Percentiles rank a stretch among this genome's conserved stretches.
Evolutionary conservation across 2,113 vertebrate genomes (phyloP).

Genomic region (Otolemur garnettii): DNA sequence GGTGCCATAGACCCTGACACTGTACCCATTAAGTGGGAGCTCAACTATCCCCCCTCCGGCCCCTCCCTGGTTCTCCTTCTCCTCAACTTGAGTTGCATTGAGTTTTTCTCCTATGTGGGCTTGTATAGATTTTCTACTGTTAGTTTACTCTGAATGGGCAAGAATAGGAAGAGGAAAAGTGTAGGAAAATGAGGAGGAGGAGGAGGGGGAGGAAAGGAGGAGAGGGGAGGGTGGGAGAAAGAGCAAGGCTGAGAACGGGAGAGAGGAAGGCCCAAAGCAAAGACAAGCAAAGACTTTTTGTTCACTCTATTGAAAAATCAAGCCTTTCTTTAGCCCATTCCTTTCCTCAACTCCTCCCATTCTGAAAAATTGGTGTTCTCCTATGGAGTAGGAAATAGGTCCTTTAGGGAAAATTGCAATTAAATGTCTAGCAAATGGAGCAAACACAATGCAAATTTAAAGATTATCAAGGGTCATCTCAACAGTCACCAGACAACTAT

Average conservation of each 20-base stretch:
- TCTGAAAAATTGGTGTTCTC: not conserved
- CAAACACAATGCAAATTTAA: constrained; percentile 53
- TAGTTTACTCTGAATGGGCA: too few relatives aligned
- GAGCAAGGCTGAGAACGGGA: too few relatives aligned
- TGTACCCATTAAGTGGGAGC: too few relatives aligned
- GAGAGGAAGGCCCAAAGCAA: not conserved
- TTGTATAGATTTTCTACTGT: too few relatives aligned
- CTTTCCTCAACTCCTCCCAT: not conserved
- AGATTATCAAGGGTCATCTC: constrained; percentile 49
- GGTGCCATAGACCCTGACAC: too few relatives aligned
- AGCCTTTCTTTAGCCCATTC: not conserved
- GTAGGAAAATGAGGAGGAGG: too few relatives aligned
- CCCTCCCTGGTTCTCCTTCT: too few relatives aligned
- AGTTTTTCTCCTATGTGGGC: too few relatives aligned
- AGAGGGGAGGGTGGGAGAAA: not conserved
- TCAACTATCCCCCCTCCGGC: too few relatives aligned
- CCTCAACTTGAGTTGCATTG: too few relatives aligned
- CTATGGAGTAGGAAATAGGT: constrained; percentile 25
- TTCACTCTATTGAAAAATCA: not conserved
- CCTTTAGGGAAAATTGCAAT: constrained; percentile 58
- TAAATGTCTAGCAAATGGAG: constrained; percentile 61
- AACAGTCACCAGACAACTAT: not conserved
- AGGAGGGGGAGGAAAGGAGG: not conserved
- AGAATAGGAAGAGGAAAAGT: not conserved
- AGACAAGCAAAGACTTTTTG: rapidly evolving